Percentiles rank a stretch among this genome's conserved stretches.
These are phyloP conservation scores for Homarus americanus DNA, from an alignment of 1,140 invertebrate genomes.

Conservation along the genomic window DNA sequence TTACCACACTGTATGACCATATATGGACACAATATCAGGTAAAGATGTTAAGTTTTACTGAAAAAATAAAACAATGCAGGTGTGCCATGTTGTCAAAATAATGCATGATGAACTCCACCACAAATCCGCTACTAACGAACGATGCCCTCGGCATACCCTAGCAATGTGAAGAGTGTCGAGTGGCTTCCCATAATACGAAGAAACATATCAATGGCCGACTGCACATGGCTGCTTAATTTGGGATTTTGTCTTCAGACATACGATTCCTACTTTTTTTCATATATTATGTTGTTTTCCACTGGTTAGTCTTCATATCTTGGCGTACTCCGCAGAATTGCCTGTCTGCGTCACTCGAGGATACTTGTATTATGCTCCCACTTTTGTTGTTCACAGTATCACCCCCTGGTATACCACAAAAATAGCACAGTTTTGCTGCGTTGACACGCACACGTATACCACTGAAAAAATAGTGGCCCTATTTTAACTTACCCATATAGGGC, in stretches of 20 bases:
- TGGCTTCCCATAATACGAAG: not conserved
- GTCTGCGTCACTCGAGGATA: no score
- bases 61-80: not conserved
- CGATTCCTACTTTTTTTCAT: no score
- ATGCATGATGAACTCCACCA: not conserved
- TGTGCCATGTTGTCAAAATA: not conserved
- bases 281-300: no score
- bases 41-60: not conserved
- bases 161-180: constrained; percentile 4
- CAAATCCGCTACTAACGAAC: not conserved
- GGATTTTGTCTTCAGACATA: no score
- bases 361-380: no score
- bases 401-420: no score
- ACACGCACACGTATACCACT: not conserved
- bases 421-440: no score
- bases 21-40: not conserved
- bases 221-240: no score
- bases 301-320: no score
- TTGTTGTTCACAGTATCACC: no score
- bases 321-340: no score
- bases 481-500: not conserved
- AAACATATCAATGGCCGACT: no score
- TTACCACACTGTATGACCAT: not conserved
- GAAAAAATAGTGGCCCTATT: not conserved
- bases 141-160: not conserved